Conservation (phyloP, 1,140 invertebrate species). For the Grapholita molesta region DNA sequence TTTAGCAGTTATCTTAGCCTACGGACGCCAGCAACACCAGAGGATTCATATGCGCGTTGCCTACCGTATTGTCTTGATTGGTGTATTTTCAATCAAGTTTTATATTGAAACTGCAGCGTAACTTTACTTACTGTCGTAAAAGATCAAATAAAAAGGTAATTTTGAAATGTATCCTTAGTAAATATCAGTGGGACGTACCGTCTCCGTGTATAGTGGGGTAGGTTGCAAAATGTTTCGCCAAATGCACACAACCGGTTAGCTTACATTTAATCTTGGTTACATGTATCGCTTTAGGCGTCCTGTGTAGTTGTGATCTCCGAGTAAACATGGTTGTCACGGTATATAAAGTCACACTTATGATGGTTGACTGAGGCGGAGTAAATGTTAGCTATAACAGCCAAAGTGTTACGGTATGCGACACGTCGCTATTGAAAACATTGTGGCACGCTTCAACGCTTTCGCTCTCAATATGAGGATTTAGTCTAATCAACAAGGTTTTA, state of each 20-base stretch:
- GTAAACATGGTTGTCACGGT: neutral
- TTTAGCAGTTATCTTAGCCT: no score
- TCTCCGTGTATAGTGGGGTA: slow-evolving; percentile 20
- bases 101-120: neutral
- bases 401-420: slow-evolving; percentile 24
- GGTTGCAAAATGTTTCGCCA: slow-evolving; percentile 59
- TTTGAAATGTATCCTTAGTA: slow-evolving; percentile 4
- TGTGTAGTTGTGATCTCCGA: neutral
- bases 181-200: neutral
- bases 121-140: neutral
- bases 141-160: neutral
- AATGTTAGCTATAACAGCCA: neutral
- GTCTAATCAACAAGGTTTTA: neutral
- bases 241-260: slow-evolving; percentile 57
- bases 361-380: slow-evolving; percentile 10
- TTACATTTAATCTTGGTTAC: neutral
- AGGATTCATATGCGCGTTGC: no score
- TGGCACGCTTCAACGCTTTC: slow-evolving; percentile 38
- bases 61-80: no score
- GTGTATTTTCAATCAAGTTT: no score
- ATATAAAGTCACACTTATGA: neutral
- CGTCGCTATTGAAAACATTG: slow-evolving; percentile 28
- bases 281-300: neutral
- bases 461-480: slow-evolving; percentile 34
- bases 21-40: no score